Conservation (phyloP, 2,113 vertebrate species). For the Sturnus vulgaris region DNA sequence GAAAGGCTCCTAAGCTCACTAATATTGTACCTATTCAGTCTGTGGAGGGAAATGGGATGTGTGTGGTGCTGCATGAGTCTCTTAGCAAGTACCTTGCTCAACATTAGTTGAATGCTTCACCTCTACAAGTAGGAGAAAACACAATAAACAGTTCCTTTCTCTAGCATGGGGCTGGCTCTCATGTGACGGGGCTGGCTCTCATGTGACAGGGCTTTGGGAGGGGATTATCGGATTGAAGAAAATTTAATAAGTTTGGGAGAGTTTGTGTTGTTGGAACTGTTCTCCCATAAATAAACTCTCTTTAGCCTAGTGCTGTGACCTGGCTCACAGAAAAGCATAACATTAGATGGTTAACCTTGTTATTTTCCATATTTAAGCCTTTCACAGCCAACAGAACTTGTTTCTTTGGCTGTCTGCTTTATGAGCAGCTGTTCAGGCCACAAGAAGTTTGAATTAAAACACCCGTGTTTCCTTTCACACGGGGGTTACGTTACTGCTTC, state of each 20-base stretch:
- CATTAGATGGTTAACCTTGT: background rate
- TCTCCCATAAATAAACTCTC: background rate
- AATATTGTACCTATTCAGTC: background rate
- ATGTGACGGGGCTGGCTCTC: background rate
- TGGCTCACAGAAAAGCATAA: background rate
- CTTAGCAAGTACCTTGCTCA: background rate
- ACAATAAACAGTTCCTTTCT: background rate
- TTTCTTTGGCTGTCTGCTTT: background rate
- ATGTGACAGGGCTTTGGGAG: background rate
- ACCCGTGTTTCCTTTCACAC: accelerated
- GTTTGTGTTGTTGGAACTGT: background rate
- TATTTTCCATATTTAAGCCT: background rate
- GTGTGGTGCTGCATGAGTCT: background rate
- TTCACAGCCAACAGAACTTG: background rate
- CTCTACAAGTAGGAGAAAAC: background rate
- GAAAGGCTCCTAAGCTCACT: background rate
- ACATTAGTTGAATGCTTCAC: background rate
- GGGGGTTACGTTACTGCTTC: background rate
- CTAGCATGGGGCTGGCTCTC: background rate
- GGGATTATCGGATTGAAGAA: background rate
- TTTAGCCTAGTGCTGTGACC: background rate
- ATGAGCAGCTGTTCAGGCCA: background rate
- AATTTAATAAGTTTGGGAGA: background rate
- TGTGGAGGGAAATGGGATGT: accelerated
- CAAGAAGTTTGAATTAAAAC: background rate